Base-by-base conservation (phyloP, 2,888 invertebrate genomes). In the Dorcus hopei region DNA sequence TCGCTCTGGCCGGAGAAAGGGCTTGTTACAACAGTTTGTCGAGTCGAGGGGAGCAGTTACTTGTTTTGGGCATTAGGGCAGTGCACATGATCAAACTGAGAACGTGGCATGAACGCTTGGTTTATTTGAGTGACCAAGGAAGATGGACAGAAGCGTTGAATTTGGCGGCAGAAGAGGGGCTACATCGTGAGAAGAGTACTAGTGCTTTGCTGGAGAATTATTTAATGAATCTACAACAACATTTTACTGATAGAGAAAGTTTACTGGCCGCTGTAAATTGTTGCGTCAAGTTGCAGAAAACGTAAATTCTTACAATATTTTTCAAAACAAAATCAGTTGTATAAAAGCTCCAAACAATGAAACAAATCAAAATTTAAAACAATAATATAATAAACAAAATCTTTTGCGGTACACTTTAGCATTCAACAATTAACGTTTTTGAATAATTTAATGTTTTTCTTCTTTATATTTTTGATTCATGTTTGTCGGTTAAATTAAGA, bases 11-110 rank as follows among this genome's bases (percentile, higher is more conserved):
- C 53, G 91, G 73, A 7, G 89, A 89, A 76, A 80, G 85, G 62
- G 90, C 90, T 0, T 90, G 90, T 72, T 90, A 89, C 72, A 88
- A 89, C 73, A 88, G 89, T 57, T 80, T 90, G 50, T 81, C 86
- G 40, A 85, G 84, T 66, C 84, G 85, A 70, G 86, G 86, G 45
- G 86, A 85, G 58, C 90, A 90, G 73, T 77, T 90, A 56, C 77
- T 90, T 52, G 72, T 90, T 49, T 78, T 91, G 51, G 93, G 93
- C 3, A 88, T 82, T 0, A 80, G 80, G 59, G 81, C 82, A 23
- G 77, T 85, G 63, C 84, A 85, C 68, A 79, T 85, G 62, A 80
- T 86, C 2, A 83, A 82, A 49, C 81, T 85, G 39, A 77, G 88
- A 61, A 84, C 85, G 0, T 88, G 87, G 87, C 85, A 84, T 38